These are phyloP conservation scores for Mellilla xanthometata DNA, from an alignment of 2,888 invertebrate genomes.

Conservation along the genomic window DNA sequence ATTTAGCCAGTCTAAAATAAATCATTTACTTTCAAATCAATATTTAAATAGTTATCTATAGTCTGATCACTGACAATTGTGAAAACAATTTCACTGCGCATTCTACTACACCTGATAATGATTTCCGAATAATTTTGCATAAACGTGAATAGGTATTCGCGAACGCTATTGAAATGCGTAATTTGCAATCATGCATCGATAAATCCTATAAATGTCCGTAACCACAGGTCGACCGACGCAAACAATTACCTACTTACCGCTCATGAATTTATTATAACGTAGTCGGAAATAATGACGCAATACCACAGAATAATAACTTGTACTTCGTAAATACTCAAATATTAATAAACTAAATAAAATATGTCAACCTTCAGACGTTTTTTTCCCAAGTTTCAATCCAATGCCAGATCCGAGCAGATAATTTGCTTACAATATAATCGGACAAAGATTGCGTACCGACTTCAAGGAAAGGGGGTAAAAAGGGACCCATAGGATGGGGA, in stretches of 20 bases:
- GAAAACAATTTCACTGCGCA: neutral
- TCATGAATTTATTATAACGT: neutral
- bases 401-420: slow-evolving; percentile 76
- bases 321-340: slow-evolving; percentile 15
- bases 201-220: slow-evolving; percentile 1
- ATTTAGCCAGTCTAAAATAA: too few species aligned
- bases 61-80: too few species aligned
- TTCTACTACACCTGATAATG: neutral
- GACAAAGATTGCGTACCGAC: slow-evolving; percentile 69
- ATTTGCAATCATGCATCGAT: slow-evolving; percentile 8
- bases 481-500: slow-evolving; percentile 62
- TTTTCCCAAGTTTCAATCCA: slow-evolving; percentile 49
- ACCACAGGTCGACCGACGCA: neutral
- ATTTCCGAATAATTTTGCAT: slow-evolving; percentile 3
- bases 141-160: neutral
- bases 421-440: slow-evolving; percentile 83
- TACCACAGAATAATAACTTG: too few species aligned
- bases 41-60: too few species aligned
- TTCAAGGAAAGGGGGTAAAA: slow-evolving; percentile 72
- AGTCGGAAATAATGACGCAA: slow-evolving; percentile 9
- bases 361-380: slow-evolving; percentile 37
- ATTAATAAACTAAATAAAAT: slow-evolving; percentile 49
- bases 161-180: slow-evolving; percentile 4
- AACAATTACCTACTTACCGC: slow-evolving; percentile 2
- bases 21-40: too few species aligned